Evolutionary conservation across 2,797 vertebrate genomes (phyloP).

Genomic region (Corythornis leucogaster): DNA sequence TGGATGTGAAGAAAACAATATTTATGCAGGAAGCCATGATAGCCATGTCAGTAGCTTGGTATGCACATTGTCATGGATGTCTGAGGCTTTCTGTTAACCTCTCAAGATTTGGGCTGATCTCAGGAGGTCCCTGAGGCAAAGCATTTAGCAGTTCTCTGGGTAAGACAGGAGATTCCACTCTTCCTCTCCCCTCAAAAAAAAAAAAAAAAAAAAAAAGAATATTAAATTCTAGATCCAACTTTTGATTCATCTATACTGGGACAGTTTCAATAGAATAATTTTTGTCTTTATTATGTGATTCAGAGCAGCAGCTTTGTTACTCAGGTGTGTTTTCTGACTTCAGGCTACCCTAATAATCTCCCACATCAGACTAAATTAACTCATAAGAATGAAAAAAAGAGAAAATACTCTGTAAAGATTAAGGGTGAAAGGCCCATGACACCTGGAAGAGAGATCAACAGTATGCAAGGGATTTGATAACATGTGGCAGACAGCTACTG

Average conservation of each 20-base stretch:
- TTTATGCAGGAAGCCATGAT: neutral
- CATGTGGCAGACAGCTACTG: neutral
- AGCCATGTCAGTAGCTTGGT: neutral
- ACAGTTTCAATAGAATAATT: neutral
- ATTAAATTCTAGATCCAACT: neutral
- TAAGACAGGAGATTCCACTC: neutral
- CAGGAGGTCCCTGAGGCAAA: neutral
- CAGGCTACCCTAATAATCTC: neutral
- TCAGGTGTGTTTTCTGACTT: neutral
- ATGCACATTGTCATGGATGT: neutral
- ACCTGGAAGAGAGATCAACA: neutral
- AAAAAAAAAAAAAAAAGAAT: too few relatives aligned
- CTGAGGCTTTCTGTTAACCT: neutral
- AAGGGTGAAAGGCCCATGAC: neutral
- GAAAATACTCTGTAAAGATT: neutral
- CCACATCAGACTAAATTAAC: neutral
- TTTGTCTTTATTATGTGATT: neutral
- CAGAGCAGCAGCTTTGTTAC: neutral
- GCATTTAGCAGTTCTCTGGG: neutral
- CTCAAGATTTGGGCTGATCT: neutral
- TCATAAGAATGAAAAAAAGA: neutral
- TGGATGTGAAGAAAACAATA: neutral
- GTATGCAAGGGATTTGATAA: neutral
- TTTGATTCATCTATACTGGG: neutral
- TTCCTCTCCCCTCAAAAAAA: neutral